These are phyloP conservation scores for Morus bassanus DNA, from an alignment of 2,797 vertebrate species.

Conservation along the genomic window DNA sequence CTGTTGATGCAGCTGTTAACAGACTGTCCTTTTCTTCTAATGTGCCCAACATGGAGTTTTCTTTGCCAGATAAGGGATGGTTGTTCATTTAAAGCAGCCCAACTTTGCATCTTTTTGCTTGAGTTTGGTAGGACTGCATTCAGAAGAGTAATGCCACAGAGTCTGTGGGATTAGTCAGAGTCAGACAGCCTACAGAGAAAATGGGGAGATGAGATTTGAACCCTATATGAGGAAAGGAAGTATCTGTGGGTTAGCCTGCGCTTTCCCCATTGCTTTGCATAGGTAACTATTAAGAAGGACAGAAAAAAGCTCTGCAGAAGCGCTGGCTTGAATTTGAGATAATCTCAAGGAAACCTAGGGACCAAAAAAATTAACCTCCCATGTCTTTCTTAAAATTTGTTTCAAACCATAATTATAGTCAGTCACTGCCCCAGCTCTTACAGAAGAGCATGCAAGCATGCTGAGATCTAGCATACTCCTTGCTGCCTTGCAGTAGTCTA, in stretches of 20 bases:
- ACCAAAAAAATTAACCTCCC: background rate
- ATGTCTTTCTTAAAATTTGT: background rate
- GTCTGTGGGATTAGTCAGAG: background rate
- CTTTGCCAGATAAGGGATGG: rapidly evolving
- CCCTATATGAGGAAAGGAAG: background rate
- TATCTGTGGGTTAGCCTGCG: background rate
- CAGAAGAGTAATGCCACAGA: background rate
- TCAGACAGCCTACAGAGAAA: background rate
- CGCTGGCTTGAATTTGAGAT: background rate
- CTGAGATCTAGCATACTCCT: background rate
- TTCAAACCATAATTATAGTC: background rate
- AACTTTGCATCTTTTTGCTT: background rate
- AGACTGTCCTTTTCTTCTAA: background rate
- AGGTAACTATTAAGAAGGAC: background rate
- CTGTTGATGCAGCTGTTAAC: background rate
- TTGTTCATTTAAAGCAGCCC: background rate
- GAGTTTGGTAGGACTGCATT: background rate
- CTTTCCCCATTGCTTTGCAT: background rate
- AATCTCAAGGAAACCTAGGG: background rate
- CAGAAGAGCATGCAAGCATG: rapidly evolving
- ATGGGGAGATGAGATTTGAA: background rate
- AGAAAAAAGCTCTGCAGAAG: background rate
- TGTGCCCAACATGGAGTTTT: rapidly evolving
- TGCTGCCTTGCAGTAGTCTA: background rate
- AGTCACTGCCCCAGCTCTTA: background rate